A percentile compares a stretch with the other conserved stretches of the same genome.
These are phyloP conservation scores for Cairina moschata DNA, from an alignment of 2,113 vertebrate species.

Conservation along the genomic window DNA sequence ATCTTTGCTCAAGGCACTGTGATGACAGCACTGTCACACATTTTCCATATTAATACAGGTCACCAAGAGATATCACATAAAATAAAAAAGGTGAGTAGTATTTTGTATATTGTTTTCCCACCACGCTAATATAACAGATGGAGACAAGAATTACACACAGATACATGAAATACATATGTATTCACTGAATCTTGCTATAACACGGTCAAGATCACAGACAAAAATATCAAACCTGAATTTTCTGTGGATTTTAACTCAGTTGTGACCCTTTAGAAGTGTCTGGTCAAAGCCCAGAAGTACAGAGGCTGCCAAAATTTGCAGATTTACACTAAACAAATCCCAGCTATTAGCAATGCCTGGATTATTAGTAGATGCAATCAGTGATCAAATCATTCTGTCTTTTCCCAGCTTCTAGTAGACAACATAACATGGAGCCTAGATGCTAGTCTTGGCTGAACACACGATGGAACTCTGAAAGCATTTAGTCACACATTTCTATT, in stretches of 20 bases:
- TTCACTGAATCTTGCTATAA: not conserved
- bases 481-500: not conserved
- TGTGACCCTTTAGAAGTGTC: not conserved
- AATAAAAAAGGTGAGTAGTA: not conserved
- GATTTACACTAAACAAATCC: not conserved
- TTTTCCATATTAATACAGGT: not conserved
- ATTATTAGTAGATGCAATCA: not conserved
- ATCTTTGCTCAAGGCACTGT: not conserved
- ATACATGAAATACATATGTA: accelerated
- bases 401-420: not conserved
- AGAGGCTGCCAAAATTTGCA: not conserved
- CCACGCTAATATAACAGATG: not conserved
- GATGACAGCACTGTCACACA: not conserved
- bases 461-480: not conserved
- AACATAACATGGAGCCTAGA: not conserved
- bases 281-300: not conserved
- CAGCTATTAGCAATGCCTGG: not conserved
- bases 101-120: not conserved
- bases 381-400: not conserved
- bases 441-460: not conserved
- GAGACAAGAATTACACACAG: not conserved
- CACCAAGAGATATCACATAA: not conserved
- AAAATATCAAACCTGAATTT: not conserved
- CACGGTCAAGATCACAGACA: not conserved
- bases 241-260: not conserved